Conservation (phyloP, 2,797 vertebrate species). For the Premnoplex brunnescens region DNA sequence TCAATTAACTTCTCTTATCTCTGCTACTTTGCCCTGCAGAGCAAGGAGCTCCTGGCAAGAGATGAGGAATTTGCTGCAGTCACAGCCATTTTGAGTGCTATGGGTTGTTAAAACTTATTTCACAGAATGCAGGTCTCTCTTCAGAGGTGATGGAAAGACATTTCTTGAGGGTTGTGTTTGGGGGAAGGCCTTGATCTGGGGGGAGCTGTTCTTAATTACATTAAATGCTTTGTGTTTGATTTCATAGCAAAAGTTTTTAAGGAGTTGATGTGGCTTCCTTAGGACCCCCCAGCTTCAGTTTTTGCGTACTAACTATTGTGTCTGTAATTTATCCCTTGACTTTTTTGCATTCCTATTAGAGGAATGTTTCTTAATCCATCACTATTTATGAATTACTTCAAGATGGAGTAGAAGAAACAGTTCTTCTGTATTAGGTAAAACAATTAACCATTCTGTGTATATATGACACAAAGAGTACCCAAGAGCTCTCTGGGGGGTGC, state of each 20-base stretch:
- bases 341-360: not conserved
- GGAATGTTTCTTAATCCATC: not conserved
- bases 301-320: not conserved
- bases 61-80: not conserved
- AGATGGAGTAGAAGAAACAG: not conserved
- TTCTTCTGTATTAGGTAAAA: not conserved
- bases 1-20: not conserved
- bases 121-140: rapidly evolving
- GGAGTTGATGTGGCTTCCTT: not conserved
- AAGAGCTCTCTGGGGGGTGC: not conserved
- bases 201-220: not conserved
- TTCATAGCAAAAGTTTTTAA: not conserved
- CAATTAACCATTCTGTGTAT: not conserved
- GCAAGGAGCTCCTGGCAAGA: not conserved
- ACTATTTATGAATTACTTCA: not conserved
- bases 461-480: not conserved
- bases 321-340: not conserved
- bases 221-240: not conserved
- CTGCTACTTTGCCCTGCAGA: not conserved
- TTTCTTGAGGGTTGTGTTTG: not conserved
- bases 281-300: not conserved
- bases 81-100: not conserved
- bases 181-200: not conserved
- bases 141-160: not conserved
- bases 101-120: not conserved